A percentile compares a stretch with the other conserved stretches of the same genome.
These are phyloP conservation scores for Neopelma chrysocephalum DNA, from an alignment of 2,797 vertebrate genomes.

Conservation along the genomic window DNA sequence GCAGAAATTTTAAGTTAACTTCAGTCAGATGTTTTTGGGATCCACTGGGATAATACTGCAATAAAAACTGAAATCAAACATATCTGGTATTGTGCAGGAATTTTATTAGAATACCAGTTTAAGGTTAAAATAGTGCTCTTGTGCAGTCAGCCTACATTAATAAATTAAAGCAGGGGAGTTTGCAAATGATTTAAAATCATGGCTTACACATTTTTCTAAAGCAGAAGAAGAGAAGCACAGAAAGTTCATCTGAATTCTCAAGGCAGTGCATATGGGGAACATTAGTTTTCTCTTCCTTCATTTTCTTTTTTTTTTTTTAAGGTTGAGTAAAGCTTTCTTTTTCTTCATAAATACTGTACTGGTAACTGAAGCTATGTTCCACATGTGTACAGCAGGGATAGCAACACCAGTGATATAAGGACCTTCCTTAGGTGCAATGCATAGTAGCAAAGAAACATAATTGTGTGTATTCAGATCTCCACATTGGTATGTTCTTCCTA, in stretches of 20 bases:
- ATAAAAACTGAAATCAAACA: slow-evolving; percentile 66
- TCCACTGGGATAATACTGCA: slow-evolving; percentile 40
- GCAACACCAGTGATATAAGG: neutral
- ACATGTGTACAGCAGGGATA: neutral
- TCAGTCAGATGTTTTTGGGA: slow-evolving; percentile 63
- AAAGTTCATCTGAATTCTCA: slow-evolving; percentile 47
- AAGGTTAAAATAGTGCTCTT: slow-evolving; percentile 40
- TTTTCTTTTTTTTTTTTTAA: neutral
- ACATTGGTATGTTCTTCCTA: neutral
- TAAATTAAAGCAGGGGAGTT: slow-evolving; percentile 43
- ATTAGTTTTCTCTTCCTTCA: neutral
- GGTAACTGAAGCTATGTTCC: neutral
- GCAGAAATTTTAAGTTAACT: slow-evolving; percentile 63
- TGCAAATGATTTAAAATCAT: slow-evolving; percentile 36
- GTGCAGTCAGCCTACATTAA: neutral
- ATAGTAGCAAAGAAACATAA: neutral
- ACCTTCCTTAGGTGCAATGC: neutral
- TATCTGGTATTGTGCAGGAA: slow-evolving; percentile 37
- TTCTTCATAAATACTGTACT: neutral
- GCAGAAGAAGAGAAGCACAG: neutral
- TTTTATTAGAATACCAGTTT: slow-evolving; percentile 31
- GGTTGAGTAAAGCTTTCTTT: neutral
- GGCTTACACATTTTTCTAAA: slow-evolving; percentile 19
- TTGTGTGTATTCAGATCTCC: neutral
- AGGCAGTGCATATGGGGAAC: slow-evolving; percentile 39